phyloP scores from a whole-genome alignment of 2,888 invertebrate species.

The Zeuzera pyrina region DNA sequence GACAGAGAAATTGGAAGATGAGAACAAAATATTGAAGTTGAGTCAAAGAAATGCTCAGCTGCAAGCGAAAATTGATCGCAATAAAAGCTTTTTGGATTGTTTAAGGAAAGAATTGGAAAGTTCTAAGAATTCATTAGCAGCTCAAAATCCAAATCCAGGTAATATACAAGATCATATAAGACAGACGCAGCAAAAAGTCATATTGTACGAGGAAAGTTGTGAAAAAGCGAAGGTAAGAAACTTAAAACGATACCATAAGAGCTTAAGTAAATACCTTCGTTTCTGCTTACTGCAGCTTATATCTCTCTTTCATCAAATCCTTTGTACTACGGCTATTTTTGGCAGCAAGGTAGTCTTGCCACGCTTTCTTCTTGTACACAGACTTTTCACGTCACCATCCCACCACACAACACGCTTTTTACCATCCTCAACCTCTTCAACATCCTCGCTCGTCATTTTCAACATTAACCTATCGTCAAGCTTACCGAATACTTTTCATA shows the following conservation, averaged over 20 bases:
- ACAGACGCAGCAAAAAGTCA: conserved; percentile 49
- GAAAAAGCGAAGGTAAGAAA: conserved; percentile 46
- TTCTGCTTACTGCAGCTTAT: too few relatives aligned
- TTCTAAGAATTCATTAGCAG: conserved; percentile 32
- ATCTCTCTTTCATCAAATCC: too few relatives aligned
- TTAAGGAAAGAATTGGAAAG: conserved; percentile 38
- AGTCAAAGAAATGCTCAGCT: conserved; percentile 45
- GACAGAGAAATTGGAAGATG: conserved; percentile 36
- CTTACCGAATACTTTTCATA: too few relatives aligned
- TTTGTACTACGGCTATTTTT: too few relatives aligned
- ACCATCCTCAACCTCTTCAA: too few relatives aligned
- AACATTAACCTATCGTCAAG: too few relatives aligned
- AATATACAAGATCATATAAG: conserved; percentile 47
- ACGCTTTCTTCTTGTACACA: too few relatives aligned
- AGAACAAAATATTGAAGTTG: conserved; percentile 48
- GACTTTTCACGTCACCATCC: too few relatives aligned
- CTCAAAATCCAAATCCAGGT: conserved; percentile 41
- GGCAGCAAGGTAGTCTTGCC: too few relatives aligned
- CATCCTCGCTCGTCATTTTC: too few relatives aligned
- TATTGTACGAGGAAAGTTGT: conserved; percentile 51
- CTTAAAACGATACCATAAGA: background rate
- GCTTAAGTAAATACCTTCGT: too few relatives aligned
- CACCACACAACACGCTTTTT: too few relatives aligned
- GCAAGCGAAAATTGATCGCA: conserved; percentile 47
- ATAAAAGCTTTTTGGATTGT: conserved; percentile 38